Evolutionary conservation across 2,113 vertebrate genomes (phyloP).

Genomic region (Picathartes gymnocephalus): DNA sequence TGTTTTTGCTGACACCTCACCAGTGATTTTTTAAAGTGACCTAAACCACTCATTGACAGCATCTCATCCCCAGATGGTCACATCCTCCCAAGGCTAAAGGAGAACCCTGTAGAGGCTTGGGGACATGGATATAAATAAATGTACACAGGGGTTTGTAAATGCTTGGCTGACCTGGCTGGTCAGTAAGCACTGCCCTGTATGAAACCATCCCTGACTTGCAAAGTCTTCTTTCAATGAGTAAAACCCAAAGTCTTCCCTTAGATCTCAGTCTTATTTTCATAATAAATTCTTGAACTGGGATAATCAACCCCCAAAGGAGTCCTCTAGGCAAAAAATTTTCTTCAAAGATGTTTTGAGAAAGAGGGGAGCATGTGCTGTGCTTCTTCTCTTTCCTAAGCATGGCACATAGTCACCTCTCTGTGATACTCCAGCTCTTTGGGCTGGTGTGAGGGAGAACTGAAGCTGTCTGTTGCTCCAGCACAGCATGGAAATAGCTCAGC

Average conservation of each 20-base stretch:
- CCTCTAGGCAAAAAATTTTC: background rate
- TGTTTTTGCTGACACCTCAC: background rate
- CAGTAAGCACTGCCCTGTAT: background rate
- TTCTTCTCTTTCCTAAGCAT: background rate
- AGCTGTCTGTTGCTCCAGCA: background rate
- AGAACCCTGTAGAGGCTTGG: background rate
- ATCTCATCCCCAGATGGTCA: background rate
- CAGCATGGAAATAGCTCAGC: background rate
- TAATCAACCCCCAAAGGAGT: background rate
- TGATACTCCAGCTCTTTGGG: background rate
- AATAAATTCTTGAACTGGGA: background rate
- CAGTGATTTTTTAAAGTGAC: background rate
- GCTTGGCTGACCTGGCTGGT: background rate
- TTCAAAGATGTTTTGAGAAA: background rate
- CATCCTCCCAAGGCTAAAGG: background rate
- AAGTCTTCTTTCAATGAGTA: background rate
- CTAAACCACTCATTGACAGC: background rate
- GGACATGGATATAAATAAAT: background rate
- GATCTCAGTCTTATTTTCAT: background rate
- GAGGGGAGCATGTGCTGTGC: background rate
- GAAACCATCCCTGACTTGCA: background rate
- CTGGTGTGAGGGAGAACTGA: background rate
- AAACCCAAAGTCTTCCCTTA: background rate
- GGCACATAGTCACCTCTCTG: background rate
- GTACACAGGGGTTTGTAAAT: background rate